Base-by-base conservation (phyloP, 2,113 vertebrate genomes). In the Paratilapia polleni region DNA sequence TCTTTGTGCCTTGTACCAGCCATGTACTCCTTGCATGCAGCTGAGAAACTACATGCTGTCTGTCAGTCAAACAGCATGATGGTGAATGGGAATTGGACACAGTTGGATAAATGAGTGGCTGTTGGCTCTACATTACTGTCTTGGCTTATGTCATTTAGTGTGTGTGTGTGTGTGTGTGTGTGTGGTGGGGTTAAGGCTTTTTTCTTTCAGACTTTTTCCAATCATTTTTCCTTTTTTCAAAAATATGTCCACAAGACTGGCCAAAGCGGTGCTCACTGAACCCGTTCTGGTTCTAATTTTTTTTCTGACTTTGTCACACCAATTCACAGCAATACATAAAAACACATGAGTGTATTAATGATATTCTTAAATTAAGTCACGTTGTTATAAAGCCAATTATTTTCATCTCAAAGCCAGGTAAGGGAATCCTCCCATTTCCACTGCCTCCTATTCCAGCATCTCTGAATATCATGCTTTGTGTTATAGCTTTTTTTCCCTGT, bases 401-500 rank as follows among this genome's bases (percentile, higher is more conserved):
- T 78, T 87, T n/a, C 36, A 47, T 54, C 31, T 54, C 19, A 49
- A 43, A 22, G 38, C 59, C 66, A 78, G 68, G 52, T 79, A 22
- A 64, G 84, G 22, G 34, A 89, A 83, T 84, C 60, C 60, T 66
- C 78, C 78, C 77, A 81, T 78, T 82, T 78, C n/a, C n/a, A 22
- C 74, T 74, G 24, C 68, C 47, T 80, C 31, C 60, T 74, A 62
- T 83, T 52, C 17, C 76, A 64, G 54, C 22, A 31, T 82, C 41
- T 86, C 77, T 58, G 61, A 88, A 77, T 60, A 12, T 47, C 31
- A 9, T 49, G 19, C 83, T 56, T 86, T 61, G 4, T 34, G 52
- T 80, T 58, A 28, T 26, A 59, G 41, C 36, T 57, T 31, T 28
- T 66, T 22, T 54, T 73, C 28, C 11, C 49, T 75, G 74, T 66